These are phyloP conservation scores for Plusia festucae DNA, from an alignment of 2,888 invertebrate genomes.

Conservation along the genomic window DNA sequence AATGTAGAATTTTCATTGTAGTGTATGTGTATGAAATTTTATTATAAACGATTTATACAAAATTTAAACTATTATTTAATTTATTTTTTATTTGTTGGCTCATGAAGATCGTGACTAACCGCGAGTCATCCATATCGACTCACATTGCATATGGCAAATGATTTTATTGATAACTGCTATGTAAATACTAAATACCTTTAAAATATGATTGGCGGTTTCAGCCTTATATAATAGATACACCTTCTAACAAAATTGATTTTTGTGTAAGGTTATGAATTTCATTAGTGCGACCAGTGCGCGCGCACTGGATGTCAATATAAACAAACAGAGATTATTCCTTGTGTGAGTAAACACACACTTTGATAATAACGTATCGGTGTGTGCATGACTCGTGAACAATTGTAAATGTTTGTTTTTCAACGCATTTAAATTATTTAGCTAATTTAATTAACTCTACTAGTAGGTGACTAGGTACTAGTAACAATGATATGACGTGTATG, in stretches of 20 bases:
- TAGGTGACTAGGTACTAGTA: too few species aligned
- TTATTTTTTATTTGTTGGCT: not conserved
- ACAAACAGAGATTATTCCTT: slow-evolving; percentile 25
- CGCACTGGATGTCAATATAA: slow-evolving; percentile 51
- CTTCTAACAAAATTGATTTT: not conserved
- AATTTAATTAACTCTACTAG: not conserved
- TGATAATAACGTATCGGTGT: slow-evolving; percentile 21
- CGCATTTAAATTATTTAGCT: not conserved
- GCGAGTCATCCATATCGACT: not conserved
- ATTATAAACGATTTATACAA: too few species aligned
- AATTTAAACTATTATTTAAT: not conserved
- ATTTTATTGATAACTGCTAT: too few species aligned
- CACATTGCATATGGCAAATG: not conserved
- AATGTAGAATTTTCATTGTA: too few species aligned
- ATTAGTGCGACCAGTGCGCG: slow-evolving; percentile 30
- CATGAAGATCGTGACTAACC: not conserved
- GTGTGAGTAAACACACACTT: slow-evolving; percentile 13
- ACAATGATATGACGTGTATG: too few species aligned
- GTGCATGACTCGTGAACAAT: slow-evolving; percentile 13
- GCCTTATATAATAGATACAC: not conserved
- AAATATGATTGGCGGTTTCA: not conserved
- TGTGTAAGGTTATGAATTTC: slow-evolving; percentile 9
- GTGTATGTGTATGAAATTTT: too few species aligned
- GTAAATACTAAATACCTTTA: too few species aligned
- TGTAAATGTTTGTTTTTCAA: not conserved